phyloP scores from a whole-genome alignment of 2,888 invertebrate species.

The Nebria salina region DNA sequence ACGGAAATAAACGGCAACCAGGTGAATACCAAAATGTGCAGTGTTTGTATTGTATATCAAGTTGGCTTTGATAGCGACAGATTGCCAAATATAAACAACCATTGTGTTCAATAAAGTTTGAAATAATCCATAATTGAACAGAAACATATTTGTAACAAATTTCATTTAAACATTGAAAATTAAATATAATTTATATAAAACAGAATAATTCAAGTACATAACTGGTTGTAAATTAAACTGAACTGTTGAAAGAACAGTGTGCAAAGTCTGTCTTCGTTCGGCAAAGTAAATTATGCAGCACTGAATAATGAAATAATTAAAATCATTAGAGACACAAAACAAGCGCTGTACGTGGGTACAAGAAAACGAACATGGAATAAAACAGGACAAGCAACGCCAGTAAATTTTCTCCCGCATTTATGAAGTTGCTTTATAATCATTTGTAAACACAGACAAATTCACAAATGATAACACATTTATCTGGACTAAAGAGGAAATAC shows the following conservation, averaged over 20 bases:
- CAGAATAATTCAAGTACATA: neutral
- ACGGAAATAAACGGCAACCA: too few relatives aligned
- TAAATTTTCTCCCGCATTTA: conserved; percentile 16
- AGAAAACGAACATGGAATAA: neutral
- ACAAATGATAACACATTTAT: neutral
- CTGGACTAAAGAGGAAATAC: too few relatives aligned
- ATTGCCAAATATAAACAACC: too few relatives aligned
- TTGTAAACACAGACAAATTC: neutral
- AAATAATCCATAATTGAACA: neutral
- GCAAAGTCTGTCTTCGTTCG: conserved; percentile 11
- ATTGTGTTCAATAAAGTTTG: neutral
- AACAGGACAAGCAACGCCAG: neutral
- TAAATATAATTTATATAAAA: neutral
- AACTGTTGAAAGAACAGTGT: conserved; percentile 8
- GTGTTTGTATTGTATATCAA: too few relatives aligned
- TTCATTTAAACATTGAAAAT: neutral
- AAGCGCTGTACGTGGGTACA: neutral
- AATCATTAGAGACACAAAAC: conserved; percentile 17
- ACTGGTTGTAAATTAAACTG: neutral
- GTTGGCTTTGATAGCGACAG: too few relatives aligned
- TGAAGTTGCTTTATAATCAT: neutral
- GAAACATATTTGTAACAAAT: neutral
- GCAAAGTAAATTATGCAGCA: conserved; percentile 22
- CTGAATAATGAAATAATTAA: conserved; percentile 28
- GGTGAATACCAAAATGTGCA: too few relatives aligned